Conservation (phyloP, 2,113 vertebrate genomes). For the Nanorana parkeri region DNA sequence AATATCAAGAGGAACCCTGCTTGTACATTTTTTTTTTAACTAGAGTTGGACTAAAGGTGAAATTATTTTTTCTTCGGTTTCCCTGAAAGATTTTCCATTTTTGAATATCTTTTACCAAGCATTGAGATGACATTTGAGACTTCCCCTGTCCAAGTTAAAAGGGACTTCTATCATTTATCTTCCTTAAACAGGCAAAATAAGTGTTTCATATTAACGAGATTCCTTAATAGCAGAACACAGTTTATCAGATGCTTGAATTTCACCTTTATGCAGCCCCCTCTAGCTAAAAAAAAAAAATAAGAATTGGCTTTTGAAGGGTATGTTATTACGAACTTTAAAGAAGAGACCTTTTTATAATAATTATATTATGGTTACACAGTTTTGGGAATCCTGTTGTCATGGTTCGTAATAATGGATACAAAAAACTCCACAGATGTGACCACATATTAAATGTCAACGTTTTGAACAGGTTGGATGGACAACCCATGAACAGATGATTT, state of each 20-base stretch:
- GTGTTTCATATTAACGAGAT: no score
- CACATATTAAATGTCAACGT: not conserved
- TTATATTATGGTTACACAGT: not conserved
- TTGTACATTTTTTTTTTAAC: no score
- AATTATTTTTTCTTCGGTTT: not conserved
- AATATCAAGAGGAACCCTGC: not conserved
- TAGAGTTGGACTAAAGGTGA: not conserved
- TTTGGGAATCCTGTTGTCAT: not conserved
- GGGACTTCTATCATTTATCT: not conserved
- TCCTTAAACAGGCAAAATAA: no score
- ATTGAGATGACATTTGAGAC: not conserved
- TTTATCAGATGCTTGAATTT: no score
- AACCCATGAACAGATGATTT: not conserved
- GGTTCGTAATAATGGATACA: not conserved
- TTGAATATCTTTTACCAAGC: not conserved
- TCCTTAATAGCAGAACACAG: no score
- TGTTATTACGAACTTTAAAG: not conserved
- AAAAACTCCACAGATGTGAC: not conserved
- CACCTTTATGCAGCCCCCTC: no score
- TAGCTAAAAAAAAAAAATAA: no score
- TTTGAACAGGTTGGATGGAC: not conserved
- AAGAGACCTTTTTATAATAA: not conserved
- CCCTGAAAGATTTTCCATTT: not conserved
- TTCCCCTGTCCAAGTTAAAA: not conserved
- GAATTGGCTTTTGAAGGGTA: not conserved